Percentiles rank a stretch among this genome's conserved stretches.
These are phyloP conservation scores for Conistra vaccinii DNA, from an alignment of 2,888 invertebrate species.

Conservation along the genomic window DNA sequence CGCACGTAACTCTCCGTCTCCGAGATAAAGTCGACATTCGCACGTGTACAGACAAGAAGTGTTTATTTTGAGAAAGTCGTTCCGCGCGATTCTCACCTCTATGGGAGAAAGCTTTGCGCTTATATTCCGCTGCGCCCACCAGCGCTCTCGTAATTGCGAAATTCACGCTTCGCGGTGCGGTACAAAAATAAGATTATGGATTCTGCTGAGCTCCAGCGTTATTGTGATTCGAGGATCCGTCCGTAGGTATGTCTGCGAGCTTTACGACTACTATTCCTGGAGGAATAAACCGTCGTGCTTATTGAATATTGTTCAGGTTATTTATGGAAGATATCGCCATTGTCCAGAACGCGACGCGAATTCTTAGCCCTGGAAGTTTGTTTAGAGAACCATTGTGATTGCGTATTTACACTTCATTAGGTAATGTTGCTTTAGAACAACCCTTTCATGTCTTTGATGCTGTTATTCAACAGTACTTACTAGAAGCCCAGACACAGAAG, in stretches of 20 bases:
- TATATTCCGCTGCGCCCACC: conserved; percentile 75
- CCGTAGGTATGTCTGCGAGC: conserved; percentile 89
- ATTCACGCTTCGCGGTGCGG: conserved; percentile 90
- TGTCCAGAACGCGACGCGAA: conserved; percentile 79
- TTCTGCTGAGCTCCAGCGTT: conserved; percentile 90
- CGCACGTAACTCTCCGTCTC: conserved; percentile 82
- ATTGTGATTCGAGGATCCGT: conserved; percentile 91
- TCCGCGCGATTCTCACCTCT: conserved; percentile 78
- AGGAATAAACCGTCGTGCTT: conserved; percentile 88
- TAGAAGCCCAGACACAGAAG: conserved; percentile 17
- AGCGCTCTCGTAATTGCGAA: conserved; percentile 88
- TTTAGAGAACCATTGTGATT: conserved; percentile 66
- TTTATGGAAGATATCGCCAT: conserved; percentile 88
- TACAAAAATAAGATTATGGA: conserved; percentile 91
- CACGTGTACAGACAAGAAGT: conserved; percentile 89
- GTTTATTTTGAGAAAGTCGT: conserved; percentile 87
- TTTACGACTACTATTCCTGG: conserved; percentile 90
- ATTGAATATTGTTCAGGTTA: conserved; percentile 89
- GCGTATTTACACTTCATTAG: conserved; percentile 51
- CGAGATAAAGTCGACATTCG: conserved; percentile 89
- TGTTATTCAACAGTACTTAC: conserved; percentile 42
- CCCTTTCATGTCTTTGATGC: conserved; percentile 49
- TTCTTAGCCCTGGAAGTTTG: conserved; percentile 76
- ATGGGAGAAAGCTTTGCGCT: conserved; percentile 72
- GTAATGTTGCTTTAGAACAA: conserved; percentile 46